Evolutionary conservation across 2,888 invertebrate species (phyloP), one percentile per base, ranked within the genome.

Genomic region (Theodoxus fluviatilis): DNA sequence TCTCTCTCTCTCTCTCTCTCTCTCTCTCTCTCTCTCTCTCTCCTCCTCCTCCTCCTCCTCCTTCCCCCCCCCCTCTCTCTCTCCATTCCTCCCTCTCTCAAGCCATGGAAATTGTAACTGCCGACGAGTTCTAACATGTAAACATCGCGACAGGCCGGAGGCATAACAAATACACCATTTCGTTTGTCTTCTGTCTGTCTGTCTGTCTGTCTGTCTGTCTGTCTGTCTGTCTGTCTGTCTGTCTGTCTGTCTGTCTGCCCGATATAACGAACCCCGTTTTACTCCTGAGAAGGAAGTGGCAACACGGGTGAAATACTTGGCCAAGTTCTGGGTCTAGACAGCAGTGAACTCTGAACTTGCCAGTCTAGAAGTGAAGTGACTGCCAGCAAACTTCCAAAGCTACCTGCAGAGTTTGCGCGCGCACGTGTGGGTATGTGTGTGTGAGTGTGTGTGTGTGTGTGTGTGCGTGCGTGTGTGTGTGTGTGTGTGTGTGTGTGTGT

Each of bases 391-490:
- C n/a, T n/a, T n/a, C n/a, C n/a, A n/a, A n/a, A n/a, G n/a, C n/a
- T n/a, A 22, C 22, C 35, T 25, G 31, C 9, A 25, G 6, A 57
- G 37, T 28, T 2, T 28, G 18, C 12, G 55, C 38, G 38, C 28
- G 25, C 4, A 47, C 9, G 35, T 18, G 2, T 25, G 2, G 22
- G 6, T 47, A 1, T 25, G 18, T 47, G 65, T 9, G 22, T 22
- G 64, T 47, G 47, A 28, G 65, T 28, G 65, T 47, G 65, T 25
- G 65, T 47, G 65, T 47, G 65, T 28, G 65, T 47, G 65, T 28
- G 47, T 47, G 65, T 28, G 65, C 18, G 43, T 47, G 28, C 3
- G 65, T 9, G 65, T 28, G 65, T 9, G 43, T 6, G 22, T 25
- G 55, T 25, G 37, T 9, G 25, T 25, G 37, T 35, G 9, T 6